Base-by-base conservation (phyloP, 2,888 invertebrate genomes). In the Saturnia pavonia region DNA sequence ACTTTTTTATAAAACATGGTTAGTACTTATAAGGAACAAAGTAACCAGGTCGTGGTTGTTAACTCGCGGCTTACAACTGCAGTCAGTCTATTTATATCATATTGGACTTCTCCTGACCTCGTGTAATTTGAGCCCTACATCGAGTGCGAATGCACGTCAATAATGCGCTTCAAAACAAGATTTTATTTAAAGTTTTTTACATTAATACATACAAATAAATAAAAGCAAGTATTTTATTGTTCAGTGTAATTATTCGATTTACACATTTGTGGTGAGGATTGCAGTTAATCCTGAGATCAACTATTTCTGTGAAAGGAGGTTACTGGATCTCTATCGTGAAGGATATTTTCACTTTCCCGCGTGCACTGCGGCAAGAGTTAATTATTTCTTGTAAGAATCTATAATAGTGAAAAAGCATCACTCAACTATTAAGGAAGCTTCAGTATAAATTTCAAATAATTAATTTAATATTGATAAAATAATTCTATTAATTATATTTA, bases 41-140 rank as follows among this genome's bases (percentile, higher is more conserved):
- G 82, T 86, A 89, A 88, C 85, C 86, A 83, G 89, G 89, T 88
- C 89, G 88, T 84, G 79, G 73, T 70, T 72, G 73, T 70, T 72
- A 73, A 71, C 72, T 73, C 74, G 67, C 76, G 72, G 74, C 79
- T 75, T 79, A 78, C 78, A 74, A 74, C 77, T 77, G 74, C 71
- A 69, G 67, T 71, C 51, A 71, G 69, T 77, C 85, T 89, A 88
- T 89, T 88, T 88, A 86, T 88, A 88, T 74, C 80, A 78, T 82
- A 82, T 83, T 86, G 78, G 80, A 72, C 40, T 71, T 48, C 51
- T 51, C 71, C 63, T 67, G 72, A 72, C 57, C 69, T 69, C 45
- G 40, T 40, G 43, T 66, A 57, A 60, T 67, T 71, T 71, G 54
- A 69, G 42, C 22, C 51, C 48, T 60, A 69, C 60, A 66, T 69